These are phyloP conservation scores for Sebastiscus tertius DNA, from an alignment of 2,797 vertebrate species.

Conservation along the genomic window DNA sequence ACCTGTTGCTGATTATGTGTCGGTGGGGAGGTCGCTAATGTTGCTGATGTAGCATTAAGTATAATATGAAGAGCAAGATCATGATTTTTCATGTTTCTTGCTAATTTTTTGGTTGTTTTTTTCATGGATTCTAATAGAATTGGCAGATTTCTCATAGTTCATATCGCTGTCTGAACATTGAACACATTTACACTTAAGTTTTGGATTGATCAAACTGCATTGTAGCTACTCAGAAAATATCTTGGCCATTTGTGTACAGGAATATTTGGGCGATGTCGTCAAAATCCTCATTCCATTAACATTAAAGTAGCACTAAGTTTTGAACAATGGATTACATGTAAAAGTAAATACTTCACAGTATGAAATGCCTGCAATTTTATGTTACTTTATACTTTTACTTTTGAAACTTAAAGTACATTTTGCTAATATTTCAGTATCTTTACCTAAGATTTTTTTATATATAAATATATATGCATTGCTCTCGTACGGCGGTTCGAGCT, in stretches of 20 bases:
- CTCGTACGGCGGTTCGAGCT: no score
- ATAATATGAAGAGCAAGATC: neutral
- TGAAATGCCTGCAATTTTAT: rapidly evolving
- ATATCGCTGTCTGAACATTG: neutral
- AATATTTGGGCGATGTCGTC: no score
- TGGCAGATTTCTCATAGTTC: neutral
- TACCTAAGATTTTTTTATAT: no score
- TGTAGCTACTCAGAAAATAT: neutral
- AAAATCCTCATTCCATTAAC: neutral
- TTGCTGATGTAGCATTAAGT: neutral
- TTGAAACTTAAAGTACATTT: no score
- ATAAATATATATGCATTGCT: no score
- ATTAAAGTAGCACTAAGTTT: neutral
- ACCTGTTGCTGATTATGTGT: slow-evolving; percentile 16
- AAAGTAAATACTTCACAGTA: neutral
- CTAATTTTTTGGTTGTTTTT: neutral
- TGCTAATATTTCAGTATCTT: no score
- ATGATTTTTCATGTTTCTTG: neutral
- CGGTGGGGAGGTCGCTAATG: neutral
- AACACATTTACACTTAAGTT: neutral
- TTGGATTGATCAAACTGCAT: neutral
- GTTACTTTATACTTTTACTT: neutral
- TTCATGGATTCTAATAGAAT: neutral
- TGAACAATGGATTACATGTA: neutral
- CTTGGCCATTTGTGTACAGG: neutral